Conservation (phyloP, 1,140 invertebrate species). For the Tetranychus urticae region DNA sequence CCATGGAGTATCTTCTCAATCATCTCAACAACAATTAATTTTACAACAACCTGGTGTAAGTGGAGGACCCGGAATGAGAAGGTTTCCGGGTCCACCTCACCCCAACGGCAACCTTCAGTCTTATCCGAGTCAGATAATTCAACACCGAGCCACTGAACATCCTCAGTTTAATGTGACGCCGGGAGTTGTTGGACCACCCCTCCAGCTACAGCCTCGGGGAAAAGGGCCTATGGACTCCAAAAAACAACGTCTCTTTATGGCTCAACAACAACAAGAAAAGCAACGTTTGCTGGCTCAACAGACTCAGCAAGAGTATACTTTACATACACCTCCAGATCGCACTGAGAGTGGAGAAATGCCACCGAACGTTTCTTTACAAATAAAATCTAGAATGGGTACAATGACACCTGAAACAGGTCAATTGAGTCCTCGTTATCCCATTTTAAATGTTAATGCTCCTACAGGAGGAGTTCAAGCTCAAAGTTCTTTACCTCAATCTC, state of each 20-base stretch:
- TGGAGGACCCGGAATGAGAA: not conserved
- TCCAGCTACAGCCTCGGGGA: not conserved
- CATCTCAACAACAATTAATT: not conserved
- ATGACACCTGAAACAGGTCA: not conserved
- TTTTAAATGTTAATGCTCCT: not conserved
- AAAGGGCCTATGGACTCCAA: not conserved
- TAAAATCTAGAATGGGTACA: conserved; percentile 21
- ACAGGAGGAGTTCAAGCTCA: not conserved
- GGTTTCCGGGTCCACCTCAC: not conserved
- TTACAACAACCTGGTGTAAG: not conserved
- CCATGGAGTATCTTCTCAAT: not conserved
- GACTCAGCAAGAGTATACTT: conserved; percentile 37
- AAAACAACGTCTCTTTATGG: not conserved
- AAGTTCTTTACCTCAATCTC: not conserved
- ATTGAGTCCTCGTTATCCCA: not conserved
- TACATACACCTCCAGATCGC: conserved; percentile 29
- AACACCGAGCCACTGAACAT: conserved; percentile 1
- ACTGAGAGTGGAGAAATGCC: conserved; percentile 40
- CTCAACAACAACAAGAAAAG: conserved; percentile 28
- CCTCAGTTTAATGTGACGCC: not conserved
- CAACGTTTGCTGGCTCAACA: conserved; percentile 21
- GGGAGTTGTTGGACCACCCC: not conserved
- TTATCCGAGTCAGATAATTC: conserved; percentile 1
- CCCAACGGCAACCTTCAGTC: not conserved
- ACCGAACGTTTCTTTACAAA: conserved; percentile 14